Evolutionary conservation across 2,113 vertebrate genomes (phyloP).

Genomic region (Benitochromis conjunctus): DNA sequence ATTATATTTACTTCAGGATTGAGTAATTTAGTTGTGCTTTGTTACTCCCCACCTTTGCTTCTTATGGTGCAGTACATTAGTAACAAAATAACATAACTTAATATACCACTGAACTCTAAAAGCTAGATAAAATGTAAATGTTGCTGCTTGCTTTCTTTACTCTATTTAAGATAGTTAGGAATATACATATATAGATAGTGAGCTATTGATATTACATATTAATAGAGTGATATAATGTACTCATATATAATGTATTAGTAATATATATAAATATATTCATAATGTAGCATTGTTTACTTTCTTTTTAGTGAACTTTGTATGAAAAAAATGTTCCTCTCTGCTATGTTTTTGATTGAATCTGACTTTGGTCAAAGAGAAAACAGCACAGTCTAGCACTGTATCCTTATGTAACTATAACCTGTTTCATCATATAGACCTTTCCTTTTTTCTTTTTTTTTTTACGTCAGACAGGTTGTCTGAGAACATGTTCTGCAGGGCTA

Average conservation of each 20-base stretch:
- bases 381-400: background rate
- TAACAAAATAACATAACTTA: background rate
- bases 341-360: background rate
- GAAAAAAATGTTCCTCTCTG: background rate
- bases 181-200: rapidly evolving
- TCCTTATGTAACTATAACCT: background rate
- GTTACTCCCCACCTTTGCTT: background rate
- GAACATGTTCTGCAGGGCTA: background rate
- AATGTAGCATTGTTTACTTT: background rate
- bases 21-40: background rate
- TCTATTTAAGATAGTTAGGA: background rate
- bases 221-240: background rate
- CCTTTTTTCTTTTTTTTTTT: background rate
- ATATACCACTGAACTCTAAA: background rate
- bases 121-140: background rate
- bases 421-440: background rate
- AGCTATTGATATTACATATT: background rate
- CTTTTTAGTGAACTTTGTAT: background rate
- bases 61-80: background rate
- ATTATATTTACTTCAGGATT: background rate
- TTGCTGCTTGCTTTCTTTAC: background rate
- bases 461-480: background rate
- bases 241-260: background rate
- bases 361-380: background rate
- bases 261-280: background rate